phyloP scores from a whole-genome alignment of 1,140 invertebrate genomes.

The Schlechtendalia chinensis region DNA sequence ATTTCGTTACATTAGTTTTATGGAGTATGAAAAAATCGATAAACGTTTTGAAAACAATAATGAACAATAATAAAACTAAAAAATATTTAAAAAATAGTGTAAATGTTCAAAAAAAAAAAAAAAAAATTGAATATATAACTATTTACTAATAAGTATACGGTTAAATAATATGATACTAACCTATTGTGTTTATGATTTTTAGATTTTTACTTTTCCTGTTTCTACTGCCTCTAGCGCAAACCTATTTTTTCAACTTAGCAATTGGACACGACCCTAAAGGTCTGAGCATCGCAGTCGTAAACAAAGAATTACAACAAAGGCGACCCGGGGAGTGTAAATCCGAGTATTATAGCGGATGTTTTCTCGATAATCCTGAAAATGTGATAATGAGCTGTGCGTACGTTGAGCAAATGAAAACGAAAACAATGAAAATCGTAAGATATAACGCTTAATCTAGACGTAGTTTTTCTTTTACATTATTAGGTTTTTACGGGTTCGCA shows the following conservation, averaged over 20 bases:
- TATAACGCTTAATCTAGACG: too few relatives aligned
- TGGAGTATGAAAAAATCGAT: too few relatives aligned
- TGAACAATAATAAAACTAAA: too few relatives aligned
- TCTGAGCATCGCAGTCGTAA: constrained; percentile 50
- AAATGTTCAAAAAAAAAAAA: too few relatives aligned
- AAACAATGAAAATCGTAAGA: constrained; percentile 39
- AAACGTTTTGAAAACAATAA: too few relatives aligned
- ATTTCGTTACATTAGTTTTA: too few relatives aligned
- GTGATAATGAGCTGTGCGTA: constrained; percentile 51
- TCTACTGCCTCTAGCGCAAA: constrained; percentile 50
- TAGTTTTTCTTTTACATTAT: too few relatives aligned
- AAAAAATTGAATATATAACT: too few relatives aligned
- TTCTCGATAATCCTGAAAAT: constrained; percentile 49
- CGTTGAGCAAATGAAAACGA: constrained; percentile 42
- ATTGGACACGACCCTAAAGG: constrained; percentile 52
- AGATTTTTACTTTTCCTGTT: constrained; percentile 50
- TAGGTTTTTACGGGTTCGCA: too few relatives aligned
- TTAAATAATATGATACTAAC: too few relatives aligned
- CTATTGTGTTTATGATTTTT: background rate
- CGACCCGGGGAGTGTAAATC: constrained; percentile 46
- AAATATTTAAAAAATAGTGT: too few relatives aligned
- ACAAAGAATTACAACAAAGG: constrained; percentile 43
- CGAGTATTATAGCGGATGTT: constrained; percentile 36
- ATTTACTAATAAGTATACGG: too few relatives aligned
- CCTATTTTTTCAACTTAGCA: constrained; percentile 51